Conservation (phyloP, 2,113 vertebrate genomes). For the Passer domesticus region DNA sequence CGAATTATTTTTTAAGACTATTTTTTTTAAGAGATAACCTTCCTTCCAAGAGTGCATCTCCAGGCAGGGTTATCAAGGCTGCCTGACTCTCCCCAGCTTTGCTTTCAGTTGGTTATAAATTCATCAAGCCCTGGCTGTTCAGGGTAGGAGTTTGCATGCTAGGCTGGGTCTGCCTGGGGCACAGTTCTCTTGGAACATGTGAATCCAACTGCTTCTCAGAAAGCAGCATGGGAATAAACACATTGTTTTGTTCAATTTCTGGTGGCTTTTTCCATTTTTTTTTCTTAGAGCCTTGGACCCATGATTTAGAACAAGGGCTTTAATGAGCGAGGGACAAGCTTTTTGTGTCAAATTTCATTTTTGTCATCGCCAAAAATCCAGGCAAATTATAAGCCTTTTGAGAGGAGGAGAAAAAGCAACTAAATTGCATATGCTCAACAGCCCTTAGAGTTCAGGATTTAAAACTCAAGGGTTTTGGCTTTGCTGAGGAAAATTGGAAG, state of each 20-base stretch:
- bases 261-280: conserved; percentile 7
- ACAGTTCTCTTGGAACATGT: conserved; percentile 60
- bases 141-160: conserved; percentile 32
- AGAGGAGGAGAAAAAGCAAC: conserved; percentile 16
- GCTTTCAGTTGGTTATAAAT: conserved; percentile 41
- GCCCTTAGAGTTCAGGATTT: conserved; percentile 14
- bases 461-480: not conserved
- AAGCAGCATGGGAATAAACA: conserved; percentile 63
- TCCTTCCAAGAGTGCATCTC: not conserved
- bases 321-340: conserved; percentile 22
- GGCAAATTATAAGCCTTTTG: conserved; percentile 47
- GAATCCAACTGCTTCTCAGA: conserved; percentile 61
- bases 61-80: not conserved
- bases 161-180: conserved; percentile 26
- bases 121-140: not conserved
- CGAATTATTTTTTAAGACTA: not conserved
- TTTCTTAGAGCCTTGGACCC: not conserved
- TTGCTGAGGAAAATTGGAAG: not conserved
- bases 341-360: conserved; percentile 51
- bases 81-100: not conserved
- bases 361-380: conserved; percentile 30
- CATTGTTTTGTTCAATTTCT: conserved; percentile 63
- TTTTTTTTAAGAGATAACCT: not conserved
- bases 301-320: conserved; percentile 34
- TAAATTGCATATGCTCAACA: conserved; percentile 50